Evolutionary conservation across 2,888 invertebrate genomes (phyloP).

Genomic region (Drosophila macrospina): DNA sequence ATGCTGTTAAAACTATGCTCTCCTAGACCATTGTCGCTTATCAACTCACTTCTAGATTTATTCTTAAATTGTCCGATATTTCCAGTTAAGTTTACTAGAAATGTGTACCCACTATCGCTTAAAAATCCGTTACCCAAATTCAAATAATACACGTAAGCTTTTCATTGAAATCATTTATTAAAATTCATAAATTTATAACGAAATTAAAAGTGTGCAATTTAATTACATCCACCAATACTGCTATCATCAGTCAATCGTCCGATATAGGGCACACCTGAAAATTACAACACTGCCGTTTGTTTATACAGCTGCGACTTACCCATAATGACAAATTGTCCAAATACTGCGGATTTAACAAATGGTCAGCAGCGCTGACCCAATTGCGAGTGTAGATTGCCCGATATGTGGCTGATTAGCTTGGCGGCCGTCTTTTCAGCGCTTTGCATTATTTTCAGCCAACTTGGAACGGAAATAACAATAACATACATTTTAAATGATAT

Average conservation of each 20-base stretch:
- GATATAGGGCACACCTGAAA: slow-evolving; percentile 40
- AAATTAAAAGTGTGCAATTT: slow-evolving; percentile 1
- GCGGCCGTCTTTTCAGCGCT: slow-evolving; percentile 66
- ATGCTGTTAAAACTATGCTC: too few species aligned
- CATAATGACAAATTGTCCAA: slow-evolving; percentile 12
- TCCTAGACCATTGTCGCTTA: too few species aligned
- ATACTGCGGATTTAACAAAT: slow-evolving; percentile 9
- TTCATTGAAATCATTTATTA: not conserved
- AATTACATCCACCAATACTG: not conserved
- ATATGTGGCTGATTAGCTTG: slow-evolving; percentile 61
- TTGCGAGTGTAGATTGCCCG: slow-evolving; percentile 25
- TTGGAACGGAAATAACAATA: slow-evolving; percentile 81
- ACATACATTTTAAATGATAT: slow-evolving; percentile 56
- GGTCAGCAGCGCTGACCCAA: slow-evolving; percentile 15
- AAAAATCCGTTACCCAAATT: not conserved
- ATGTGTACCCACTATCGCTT: slow-evolving; percentile 42
- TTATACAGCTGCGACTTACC: slow-evolving; percentile 58
- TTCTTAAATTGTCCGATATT: too few species aligned
- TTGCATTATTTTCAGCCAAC: slow-evolving; percentile 75
- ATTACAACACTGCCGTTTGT: slow-evolving; percentile 39
- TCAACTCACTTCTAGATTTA: too few species aligned
- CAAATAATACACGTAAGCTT: slow-evolving; percentile 12
- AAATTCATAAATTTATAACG: slow-evolving; percentile 2
- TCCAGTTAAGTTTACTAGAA: not conserved
- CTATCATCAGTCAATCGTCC: not conserved